Evolutionary conservation across 2,797 vertebrate genomes (phyloP), one percentile per base, ranked within the genome.

Genomic region (Anguilla anguilla): DNA sequence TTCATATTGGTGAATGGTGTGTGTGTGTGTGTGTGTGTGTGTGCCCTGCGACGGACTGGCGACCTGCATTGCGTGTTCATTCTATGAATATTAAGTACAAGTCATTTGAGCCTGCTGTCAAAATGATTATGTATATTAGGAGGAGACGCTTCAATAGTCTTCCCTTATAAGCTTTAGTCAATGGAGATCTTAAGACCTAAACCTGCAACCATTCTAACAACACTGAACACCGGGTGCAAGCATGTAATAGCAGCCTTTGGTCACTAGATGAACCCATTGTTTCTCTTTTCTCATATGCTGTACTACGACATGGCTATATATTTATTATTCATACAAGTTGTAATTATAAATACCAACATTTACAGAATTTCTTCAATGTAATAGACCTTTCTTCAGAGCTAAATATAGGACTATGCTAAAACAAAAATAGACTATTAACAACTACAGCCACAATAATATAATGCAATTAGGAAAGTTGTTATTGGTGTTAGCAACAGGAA

Each of bases 181-280:
- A 22, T 64, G 22, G 19, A 64, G 22, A 64, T 64, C 61, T 64
- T 25, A 25, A 25, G 61, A 22, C 3, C 22, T 64, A 25, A 64
- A 64, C 61, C 15, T 5, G 61, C 61, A 64, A 25, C 25, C 61
- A 64, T 25, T 64, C 61, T n/a, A 67, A 67, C 19, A 0, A 64
- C 19, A 39, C 11, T 15, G 31, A 46, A 46, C 43, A 46, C 43
- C 31, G 72, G 1, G 31, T 82, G 9, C 46, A 82, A 25, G 43
- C 43, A 35, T 82, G 79, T 82, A 82, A 82, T 82, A 82, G 79
- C 79, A 35, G 35, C 19, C 17, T n/a, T 49, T 49, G 6, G 43
- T 82, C 79, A 82, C 79, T 49, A 82, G 79, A 82, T 82, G 79
- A 51, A 15, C 19, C 79, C 79, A 82, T 82, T 82, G 79, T 82